phyloP scores from a whole-genome alignment of 2,113 vertebrate species.

The Paracanthobrama guichenoti region DNA sequence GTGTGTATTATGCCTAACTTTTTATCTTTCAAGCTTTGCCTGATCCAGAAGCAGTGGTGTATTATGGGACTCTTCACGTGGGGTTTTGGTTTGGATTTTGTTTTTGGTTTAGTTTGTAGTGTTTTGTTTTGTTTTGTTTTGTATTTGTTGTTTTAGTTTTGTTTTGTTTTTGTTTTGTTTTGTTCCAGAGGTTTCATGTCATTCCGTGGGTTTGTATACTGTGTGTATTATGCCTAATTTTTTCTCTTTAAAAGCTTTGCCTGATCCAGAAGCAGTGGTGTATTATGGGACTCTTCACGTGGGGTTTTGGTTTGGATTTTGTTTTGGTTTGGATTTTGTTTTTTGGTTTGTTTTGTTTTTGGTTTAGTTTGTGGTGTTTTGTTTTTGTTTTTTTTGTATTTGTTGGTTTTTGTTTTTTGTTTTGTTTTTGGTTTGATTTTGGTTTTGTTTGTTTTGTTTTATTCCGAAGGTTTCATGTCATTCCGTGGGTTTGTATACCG shows the following conservation, averaged over 20 bases:
- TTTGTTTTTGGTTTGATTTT: accelerated
- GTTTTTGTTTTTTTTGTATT: no score
- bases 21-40: not conserved
- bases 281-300: not conserved
- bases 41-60: not conserved
- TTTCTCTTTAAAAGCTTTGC: not conserved
- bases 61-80: not conserved
- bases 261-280: not conserved
- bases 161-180: not conserved
- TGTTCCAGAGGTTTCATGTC: not conserved
- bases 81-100: no score
- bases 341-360: not conserved
- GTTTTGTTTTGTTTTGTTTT: not conserved
- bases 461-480: not conserved
- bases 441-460: not conserved
- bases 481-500: not conserved
- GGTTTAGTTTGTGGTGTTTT: not conserved
- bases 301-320: no score
- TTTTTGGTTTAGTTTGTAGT: no score
- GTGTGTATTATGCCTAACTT: not conserved
- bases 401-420: not conserved
- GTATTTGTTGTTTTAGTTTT: not conserved
- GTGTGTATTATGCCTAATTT: not conserved
- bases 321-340: no score
- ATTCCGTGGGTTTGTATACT: not conserved